Base-by-base conservation (phyloP, 1,140 invertebrate species). In the Odontomachus brunneus region DNA sequence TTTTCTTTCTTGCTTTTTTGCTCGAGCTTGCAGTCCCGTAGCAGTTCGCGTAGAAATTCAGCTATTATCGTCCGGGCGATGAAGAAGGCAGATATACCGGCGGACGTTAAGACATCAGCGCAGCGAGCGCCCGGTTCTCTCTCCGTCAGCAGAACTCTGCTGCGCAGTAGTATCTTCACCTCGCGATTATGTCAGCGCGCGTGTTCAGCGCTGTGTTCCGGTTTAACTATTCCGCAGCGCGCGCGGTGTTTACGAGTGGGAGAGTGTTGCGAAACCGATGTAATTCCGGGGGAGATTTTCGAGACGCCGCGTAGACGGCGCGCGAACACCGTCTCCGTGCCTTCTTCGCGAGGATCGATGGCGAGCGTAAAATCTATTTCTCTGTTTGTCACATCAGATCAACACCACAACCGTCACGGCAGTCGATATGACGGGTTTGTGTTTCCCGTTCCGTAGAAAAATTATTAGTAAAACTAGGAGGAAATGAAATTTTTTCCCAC, bases 141-240 rank as follows among this genome's bases (percentile, higher is more conserved):
- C 15, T 69, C 19, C 5, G 29, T 67, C 63, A 57, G 55, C 63
- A 26, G 65, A 80, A 80, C 33, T 44, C 38, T 19, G 19, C 53
- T 80, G 63, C 38, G 65, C 53, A 80, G n/a, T 44, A 29, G 17
- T 22, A 14, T 59, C 33, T 69, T 80, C 57, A 80, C 69, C 51
- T 80, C 24, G 33, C 19, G 26, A 15, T 57, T 69, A 17, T 57
- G 22, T 71, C 44, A 29, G 22, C 53, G 22, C 29, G 22, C 53
- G 22, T 19, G 14, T 48, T 80, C 12, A 44, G 14, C 14, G 38
- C 38, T 44, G 2, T 44, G 51, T 29, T 53, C 29, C 26, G 11
- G 12, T 74, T 76, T 48, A 17, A 15, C 44, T 67, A 26, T 55
- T 53, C 17, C 26, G 67, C 38, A 22, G 29, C 38, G 38, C 38